Percentiles rank a stretch among this genome's conserved stretches.
phyloP scores from a whole-genome alignment of 2,113 vertebrate species.

The Semicossyphus pulcher region DNA sequence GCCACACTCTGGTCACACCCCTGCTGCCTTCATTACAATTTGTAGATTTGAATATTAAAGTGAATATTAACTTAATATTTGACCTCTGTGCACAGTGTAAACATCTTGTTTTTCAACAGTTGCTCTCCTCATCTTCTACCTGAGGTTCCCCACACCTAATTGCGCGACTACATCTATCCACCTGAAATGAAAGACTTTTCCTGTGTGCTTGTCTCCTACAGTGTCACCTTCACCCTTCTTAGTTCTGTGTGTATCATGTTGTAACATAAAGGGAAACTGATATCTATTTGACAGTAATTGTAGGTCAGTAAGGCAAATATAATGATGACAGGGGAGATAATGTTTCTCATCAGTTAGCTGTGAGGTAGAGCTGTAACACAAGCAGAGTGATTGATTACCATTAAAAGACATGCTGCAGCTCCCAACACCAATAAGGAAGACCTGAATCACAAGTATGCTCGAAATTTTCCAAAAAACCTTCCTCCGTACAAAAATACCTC shows the following conservation, averaged over 20 bases:
- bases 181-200: neutral
- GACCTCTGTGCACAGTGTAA: neutral
- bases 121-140: neutral
- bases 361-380: slow-evolving; percentile 32
- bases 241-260: slow-evolving; percentile 16
- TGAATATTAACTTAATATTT: neutral
- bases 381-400: slow-evolving; percentile 33
- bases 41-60: neutral
- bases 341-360: neutral
- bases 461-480: slow-evolving; percentile 48
- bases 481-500: slow-evolving; percentile 51
- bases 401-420: slow-evolving; percentile 1
- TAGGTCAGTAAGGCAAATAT: slow-evolving; percentile 34
- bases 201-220: neutral
- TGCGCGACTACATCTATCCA: neutral
- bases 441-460: slow-evolving; percentile 44
- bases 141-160: neutral
- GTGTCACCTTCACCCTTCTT: neutral
- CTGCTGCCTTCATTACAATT: neutral
- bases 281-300: neutral
- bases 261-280: neutral
- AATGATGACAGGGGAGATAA: slow-evolving; percentile 7
- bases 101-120: neutral
- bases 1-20: no score
- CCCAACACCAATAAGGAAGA: neutral